Conservation (phyloP, 2,888 invertebrate genomes). For the Resseliella maxima region DNA sequence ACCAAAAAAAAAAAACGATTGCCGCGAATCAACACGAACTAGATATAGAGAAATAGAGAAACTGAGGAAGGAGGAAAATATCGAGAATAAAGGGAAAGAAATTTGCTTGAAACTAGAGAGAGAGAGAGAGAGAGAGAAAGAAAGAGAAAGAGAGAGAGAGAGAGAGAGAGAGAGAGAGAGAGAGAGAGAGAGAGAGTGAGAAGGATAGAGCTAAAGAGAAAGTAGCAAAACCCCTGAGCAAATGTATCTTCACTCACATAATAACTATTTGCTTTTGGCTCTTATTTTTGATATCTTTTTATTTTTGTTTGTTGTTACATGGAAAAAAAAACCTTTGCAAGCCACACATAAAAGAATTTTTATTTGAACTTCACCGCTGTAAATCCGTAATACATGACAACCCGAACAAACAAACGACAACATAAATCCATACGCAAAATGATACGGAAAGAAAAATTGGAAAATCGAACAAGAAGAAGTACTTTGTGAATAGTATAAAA, state of each 20-base stretch:
- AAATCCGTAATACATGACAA: background rate
- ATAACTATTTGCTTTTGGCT: constrained; percentile 39
- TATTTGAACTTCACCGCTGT: constrained; percentile 14
- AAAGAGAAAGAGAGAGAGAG: background rate
- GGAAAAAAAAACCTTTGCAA: background rate
- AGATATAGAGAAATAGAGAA: too few relatives aligned
- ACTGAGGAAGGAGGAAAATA: too few relatives aligned
- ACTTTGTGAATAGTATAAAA: background rate
- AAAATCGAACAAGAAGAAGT: background rate
- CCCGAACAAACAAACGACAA: background rate
- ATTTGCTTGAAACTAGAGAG: too few relatives aligned
- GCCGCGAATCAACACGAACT: too few relatives aligned
- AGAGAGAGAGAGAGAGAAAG: too few relatives aligned
- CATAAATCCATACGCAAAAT: constrained; percentile 4
- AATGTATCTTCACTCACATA: constrained; percentile 14
- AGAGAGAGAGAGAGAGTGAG: background rate
- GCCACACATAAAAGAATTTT: constrained; percentile 19
- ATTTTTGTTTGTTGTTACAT: background rate
- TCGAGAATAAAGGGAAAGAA: too few relatives aligned
- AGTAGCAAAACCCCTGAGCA: background rate
- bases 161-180: background rate
- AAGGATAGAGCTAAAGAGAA: background rate
- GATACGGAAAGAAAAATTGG: background rate
- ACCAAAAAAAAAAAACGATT: background rate
- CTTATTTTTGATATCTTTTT: constrained; percentile 33